Evolutionary conservation across 2,113 vertebrate species (phyloP), one percentile per base, ranked within the genome.

Genomic region (Pithys albifrons): DNA sequence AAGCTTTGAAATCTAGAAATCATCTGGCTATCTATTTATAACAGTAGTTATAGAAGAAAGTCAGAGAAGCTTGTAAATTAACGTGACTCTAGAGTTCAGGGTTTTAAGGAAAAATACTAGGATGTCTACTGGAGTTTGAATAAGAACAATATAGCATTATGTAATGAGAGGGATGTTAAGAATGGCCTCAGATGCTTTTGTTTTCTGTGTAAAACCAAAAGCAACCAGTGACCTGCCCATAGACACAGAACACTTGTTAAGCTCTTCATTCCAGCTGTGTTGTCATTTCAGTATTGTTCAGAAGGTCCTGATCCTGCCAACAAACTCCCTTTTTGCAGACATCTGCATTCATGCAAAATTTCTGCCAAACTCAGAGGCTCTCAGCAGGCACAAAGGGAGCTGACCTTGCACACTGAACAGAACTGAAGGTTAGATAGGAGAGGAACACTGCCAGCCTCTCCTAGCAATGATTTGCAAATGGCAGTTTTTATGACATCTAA

Each of bases 201-300:
- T 54, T 81, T 92, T 54, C 65, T 74, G 3, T 66, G 14, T 51
- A 51, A 77, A 89, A 57, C 14, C 28, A 74, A 91, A 85, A 70
- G 19, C 1, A 2, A 70, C 14, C 37, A 49, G 8, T 54, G 69
- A 71, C 33, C 28, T 0, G 1, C 31, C 31, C 1, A 0, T 1
- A 37, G 69, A 25, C 33, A 51, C 3, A 77, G 37, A 77, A 22
- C 58, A 49, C 4, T 4, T 39, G 25, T 48, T 74, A 91, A 81
- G 33, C 31, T 88, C 51, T 29, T 69, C 41, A 48, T 64, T 90
- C 71, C 85, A 90, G 41, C 66, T 75, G 54, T 59, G 18, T 49
- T 85, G 54, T 33, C 12, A 1, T 57, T 90, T 70, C 45, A 45
- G 54, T 79, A 79, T 83, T 70, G 66, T 69, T 76, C 67, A 69